These are phyloP conservation scores for Argentina silus DNA, from an alignment of 2,797 vertebrate genomes.

Conservation along the genomic window DNA sequence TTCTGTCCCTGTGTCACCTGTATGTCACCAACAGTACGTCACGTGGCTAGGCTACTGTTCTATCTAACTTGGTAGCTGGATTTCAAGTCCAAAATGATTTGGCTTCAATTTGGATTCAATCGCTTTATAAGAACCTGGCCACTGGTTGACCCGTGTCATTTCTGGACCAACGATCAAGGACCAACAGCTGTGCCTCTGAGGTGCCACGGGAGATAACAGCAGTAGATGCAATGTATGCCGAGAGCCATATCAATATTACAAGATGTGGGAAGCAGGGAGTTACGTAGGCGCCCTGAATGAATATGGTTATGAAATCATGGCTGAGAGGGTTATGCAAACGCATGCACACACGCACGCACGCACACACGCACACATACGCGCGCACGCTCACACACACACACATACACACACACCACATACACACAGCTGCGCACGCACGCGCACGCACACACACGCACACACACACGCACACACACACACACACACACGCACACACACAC, in stretches of 20 bases:
- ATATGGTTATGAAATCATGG: conserved; percentile 57
- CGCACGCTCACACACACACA: conserved; percentile 18
- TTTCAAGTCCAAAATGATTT: too few species aligned
- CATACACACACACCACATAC: conserved; percentile 21
- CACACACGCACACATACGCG: conserved; percentile 25
- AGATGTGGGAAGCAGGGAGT: conserved; percentile 59
- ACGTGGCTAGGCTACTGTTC: too few species aligned
- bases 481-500: background rate
- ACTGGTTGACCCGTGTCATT: background rate
- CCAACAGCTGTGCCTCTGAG: too few species aligned
- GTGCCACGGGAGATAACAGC: background rate
- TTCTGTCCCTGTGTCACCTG: too few species aligned
- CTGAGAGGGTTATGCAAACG: conserved; percentile 61
- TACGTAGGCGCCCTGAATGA: conserved; percentile 39
- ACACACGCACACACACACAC: conserved; percentile 3
- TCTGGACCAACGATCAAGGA: background rate
- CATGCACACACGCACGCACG: conserved; percentile 28
- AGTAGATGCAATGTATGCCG: conserved; percentile 34
- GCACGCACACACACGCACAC: background rate
- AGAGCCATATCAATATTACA: conserved; percentile 54
- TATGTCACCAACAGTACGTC: too few species aligned
- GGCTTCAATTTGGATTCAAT: background rate
- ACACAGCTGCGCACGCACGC: conserved; percentile 25
- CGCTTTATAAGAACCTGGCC: background rate
- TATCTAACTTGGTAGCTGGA: too few species aligned